Conservation (phyloP, 2,113 vertebrate genomes). For the Atherinomorus stipes region DNA sequence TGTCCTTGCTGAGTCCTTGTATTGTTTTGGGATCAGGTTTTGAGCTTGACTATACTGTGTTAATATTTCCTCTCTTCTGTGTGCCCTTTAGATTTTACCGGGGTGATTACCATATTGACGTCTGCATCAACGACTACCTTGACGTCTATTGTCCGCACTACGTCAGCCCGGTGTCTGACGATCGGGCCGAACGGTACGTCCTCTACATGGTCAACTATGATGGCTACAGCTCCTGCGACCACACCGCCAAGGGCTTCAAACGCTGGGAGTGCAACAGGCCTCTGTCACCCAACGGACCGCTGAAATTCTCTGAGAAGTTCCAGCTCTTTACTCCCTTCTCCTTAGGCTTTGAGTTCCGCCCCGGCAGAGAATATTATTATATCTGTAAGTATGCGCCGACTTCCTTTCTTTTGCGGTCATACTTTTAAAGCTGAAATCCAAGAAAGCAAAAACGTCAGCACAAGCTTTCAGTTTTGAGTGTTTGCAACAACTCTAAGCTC, state of each 20-base stretch:
- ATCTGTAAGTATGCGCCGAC: constrained; percentile 92
- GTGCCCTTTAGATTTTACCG: constrained; percentile 87
- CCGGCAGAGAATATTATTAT: constrained; percentile 98
- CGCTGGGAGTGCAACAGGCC: constrained; percentile 99
- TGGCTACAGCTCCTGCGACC: constrained; percentile 97
- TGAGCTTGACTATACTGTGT: too few relatives aligned
- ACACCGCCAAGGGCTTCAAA: constrained; percentile 98
- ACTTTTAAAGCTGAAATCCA: background rate
- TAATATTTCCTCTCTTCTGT: background rate
- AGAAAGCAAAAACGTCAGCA: background rate
- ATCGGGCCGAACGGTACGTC: constrained; percentile 93
- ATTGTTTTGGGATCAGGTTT: too few relatives aligned
- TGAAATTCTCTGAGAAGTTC: constrained; percentile 99
- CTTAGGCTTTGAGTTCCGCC: constrained; percentile 97
- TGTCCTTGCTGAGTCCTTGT: background rate
- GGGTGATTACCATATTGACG: constrained; percentile 96
- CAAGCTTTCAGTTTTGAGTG: background rate
- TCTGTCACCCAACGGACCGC: constrained; percentile 92
- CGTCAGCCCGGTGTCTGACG: constrained; percentile 88
- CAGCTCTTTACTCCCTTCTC: constrained; percentile 99
- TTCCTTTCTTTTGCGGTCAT: too few relatives aligned
- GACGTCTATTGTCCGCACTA: constrained; percentile 99
- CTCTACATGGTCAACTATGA: constrained; percentile 99
- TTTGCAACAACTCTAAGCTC: background rate
- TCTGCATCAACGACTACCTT: constrained; percentile 98